Conservation (phyloP, 2,888 invertebrate species). For the Lutraria lutraria region DNA sequence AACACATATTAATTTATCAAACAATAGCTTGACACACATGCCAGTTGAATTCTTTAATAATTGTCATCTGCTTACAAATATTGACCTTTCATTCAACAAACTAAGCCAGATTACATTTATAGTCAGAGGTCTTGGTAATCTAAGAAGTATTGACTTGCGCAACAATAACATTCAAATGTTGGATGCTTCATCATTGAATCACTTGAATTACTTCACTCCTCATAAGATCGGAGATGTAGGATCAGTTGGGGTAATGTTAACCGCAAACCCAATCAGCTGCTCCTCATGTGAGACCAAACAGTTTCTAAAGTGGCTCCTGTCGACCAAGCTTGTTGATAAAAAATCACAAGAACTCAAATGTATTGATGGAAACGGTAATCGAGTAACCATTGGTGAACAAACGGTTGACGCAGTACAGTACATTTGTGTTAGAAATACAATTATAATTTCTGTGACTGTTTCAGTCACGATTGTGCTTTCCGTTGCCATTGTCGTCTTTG, state of each 20-base stretch:
- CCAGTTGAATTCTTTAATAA: neutral
- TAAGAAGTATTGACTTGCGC: constrained; percentile 2
- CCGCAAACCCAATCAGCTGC: constrained; percentile 19
- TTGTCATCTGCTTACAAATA: neutral
- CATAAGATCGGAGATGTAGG: neutral
- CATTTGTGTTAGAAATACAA: constrained; percentile 15
- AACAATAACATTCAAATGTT: neutral
- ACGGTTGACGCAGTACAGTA: neutral
- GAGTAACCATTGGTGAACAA: neutral
- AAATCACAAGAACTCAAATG: constrained; percentile 9
- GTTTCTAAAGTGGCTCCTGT: constrained; percentile 8
- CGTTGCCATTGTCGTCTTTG: neutral
- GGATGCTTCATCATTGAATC: neutral
- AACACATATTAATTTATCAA: neutral
- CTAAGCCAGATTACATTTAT: neutral
- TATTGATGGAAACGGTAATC: neutral
- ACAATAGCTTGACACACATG: neutral
- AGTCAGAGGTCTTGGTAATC: neutral
- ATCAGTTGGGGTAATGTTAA: neutral
- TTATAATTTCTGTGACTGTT: neutral
- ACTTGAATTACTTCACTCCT: neutral
- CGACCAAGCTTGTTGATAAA: neutral
- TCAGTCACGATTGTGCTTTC: neutral
- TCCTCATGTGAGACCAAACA: neutral
- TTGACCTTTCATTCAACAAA: constrained; percentile 30